These are phyloP conservation scores for Lepisosteus oculatus DNA, from an alignment of 2,113 vertebrate genomes.

Conservation along the genomic window DNA sequence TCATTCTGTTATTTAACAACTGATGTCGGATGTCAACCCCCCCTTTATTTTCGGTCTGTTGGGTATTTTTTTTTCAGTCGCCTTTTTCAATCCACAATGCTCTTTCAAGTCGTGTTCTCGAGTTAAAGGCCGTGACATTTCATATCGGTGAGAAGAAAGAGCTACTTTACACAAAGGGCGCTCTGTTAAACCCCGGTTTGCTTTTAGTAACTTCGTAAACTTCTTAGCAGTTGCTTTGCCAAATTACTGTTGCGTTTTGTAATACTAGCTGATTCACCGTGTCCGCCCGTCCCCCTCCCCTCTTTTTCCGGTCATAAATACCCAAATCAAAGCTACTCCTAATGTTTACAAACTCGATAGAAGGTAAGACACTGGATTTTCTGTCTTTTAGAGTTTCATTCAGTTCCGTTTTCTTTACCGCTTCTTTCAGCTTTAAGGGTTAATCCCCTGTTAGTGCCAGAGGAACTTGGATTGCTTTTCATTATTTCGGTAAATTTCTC, in stretches of 20 bases:
- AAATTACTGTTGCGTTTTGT: conserved; percentile 46
- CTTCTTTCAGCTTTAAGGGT: background rate
- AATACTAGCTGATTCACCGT: conserved; percentile 10
- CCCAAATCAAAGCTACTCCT: conserved; percentile 35
- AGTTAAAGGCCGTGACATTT: conserved; percentile 48
- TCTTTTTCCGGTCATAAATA: background rate
- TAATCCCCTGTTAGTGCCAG: conserved; percentile 22
- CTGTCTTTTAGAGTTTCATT: conserved; percentile 34
- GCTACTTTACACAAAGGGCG: conserved; percentile 56
- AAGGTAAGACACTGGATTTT: conserved; percentile 70
- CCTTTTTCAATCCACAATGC: conserved; percentile 49
- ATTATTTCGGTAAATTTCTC: background rate
- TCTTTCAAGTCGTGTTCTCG: conserved; percentile 52
- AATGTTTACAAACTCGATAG: conserved; percentile 70
- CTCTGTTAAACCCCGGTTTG: conserved; percentile 58
- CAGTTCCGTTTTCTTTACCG: conserved; percentile 34
- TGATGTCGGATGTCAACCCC: conserved; percentile 28
- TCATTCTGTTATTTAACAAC: conserved; percentile 42
- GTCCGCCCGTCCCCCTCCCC: background rate
- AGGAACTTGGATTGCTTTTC: conserved; percentile 31
- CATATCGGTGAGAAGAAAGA: conserved; percentile 46
- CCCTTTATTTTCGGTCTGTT: conserved; percentile 15
- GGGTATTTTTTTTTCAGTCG: conserved; percentile 31
- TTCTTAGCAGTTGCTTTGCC: conserved; percentile 56
- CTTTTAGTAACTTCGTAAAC: conserved; percentile 49